Conservation (phyloP, 1,140 invertebrate genomes). For the Mylabris phalerata region DNA sequence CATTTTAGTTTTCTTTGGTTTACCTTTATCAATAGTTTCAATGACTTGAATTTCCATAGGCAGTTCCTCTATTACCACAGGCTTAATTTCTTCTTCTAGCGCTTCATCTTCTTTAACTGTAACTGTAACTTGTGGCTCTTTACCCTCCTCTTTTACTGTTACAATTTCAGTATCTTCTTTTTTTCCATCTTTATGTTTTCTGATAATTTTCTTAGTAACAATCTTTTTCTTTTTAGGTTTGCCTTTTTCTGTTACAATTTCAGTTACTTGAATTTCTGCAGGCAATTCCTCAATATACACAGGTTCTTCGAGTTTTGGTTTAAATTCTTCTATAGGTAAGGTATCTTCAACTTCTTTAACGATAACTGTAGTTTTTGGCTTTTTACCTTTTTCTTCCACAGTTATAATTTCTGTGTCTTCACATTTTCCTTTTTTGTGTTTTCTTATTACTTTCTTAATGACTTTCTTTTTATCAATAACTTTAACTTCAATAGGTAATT, state of each 20-base stretch:
- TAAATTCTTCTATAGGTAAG: slow-evolving; percentile 31
- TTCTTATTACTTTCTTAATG: slow-evolving; percentile 34
- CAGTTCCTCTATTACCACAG: slow-evolving; percentile 21
- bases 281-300: slow-evolving; percentile 21
- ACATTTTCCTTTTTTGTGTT: slow-evolving; percentile 33
- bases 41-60: slow-evolving; percentile 1
- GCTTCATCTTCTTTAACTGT: slow-evolving; percentile 36
- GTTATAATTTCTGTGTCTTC: slow-evolving; percentile 32
- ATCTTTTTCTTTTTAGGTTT: slow-evolving; percentile 29
- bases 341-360: slow-evolving; percentile 37
- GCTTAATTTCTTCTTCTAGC: slow-evolving; percentile 23
- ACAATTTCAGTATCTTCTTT: slow-evolving; percentile 44
- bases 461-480: slow-evolving; percentile 41
- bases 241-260: too few species aligned
- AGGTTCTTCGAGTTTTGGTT: slow-evolving; percentile 1
- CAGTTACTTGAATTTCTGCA: not conserved
- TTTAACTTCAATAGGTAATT: slow-evolving; percentile 21
- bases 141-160: slow-evolving; percentile 44
- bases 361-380: slow-evolving; percentile 36
- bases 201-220: slow-evolving; percentile 35
- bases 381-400: slow-evolving; percentile 36
- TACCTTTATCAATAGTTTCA: slow-evolving; percentile 15
- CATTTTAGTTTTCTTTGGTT: not conserved
- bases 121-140: slow-evolving; percentile 38
- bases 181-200: slow-evolving; percentile 33